Conservation (phyloP, 2,113 vertebrate species). For the Arenaria interpres region DNA sequence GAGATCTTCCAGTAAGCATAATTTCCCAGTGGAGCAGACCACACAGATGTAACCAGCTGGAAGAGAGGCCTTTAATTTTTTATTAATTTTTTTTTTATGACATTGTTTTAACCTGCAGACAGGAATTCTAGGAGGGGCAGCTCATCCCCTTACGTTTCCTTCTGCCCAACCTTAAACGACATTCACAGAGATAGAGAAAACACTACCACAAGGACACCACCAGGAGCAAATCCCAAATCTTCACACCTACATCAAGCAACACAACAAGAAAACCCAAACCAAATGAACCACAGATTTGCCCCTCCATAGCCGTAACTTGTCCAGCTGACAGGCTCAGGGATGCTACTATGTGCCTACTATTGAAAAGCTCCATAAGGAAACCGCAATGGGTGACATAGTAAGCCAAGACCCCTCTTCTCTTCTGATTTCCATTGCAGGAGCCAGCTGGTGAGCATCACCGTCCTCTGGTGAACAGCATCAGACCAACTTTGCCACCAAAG, state of each 20-base stretch:
- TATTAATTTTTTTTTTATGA: not conserved
- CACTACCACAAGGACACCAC: not conserved
- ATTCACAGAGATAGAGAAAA: not conserved
- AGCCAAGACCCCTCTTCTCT: not conserved
- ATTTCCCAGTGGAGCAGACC: not conserved
- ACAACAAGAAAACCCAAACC: not conserved
- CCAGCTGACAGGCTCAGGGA: not conserved
- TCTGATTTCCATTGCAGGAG: not conserved
- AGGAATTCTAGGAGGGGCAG: not conserved
- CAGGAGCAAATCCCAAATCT: not conserved
- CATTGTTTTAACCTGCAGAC: not conserved
- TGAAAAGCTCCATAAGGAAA: not conserved
- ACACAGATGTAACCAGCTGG: not conserved
- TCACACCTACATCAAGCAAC: not conserved
- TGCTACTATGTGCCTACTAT: accelerated
- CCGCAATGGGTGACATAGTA: not conserved
- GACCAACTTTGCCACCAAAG: not conserved
- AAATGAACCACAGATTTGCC: not conserved
- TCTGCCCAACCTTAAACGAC: not conserved
- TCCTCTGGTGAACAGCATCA: not conserved
- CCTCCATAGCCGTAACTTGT: not conserved
- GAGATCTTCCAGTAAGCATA: not conserved
- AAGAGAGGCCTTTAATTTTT: not conserved
- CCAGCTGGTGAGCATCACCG: not conserved
- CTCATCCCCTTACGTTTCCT: not conserved